Percentiles rank a stretch among this genome's conserved stretches.
These are phyloP conservation scores for Catagonus wagneri DNA, from an alignment of 2,113 vertebrate genomes.

Conservation along the genomic window DNA sequence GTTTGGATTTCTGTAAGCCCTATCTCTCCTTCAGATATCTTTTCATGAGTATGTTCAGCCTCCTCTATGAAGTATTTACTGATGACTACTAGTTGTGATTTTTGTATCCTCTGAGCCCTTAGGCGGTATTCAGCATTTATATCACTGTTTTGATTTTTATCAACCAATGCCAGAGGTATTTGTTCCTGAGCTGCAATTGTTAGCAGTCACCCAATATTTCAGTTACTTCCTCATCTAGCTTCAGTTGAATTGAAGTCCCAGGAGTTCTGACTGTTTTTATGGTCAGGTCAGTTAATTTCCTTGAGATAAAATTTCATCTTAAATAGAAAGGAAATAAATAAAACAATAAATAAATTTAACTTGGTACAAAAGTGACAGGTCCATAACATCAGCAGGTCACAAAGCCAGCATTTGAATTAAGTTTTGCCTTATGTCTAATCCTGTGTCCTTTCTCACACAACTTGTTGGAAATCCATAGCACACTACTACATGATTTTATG, in stretches of 20 bases:
- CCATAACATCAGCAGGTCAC: background rate
- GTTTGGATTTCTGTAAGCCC: background rate
- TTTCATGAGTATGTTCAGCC: background rate
- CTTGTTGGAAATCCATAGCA: background rate
- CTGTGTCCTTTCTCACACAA: background rate
- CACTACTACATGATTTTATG: background rate
- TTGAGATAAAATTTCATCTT: slow-evolving; percentile 53
- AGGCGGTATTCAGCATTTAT: background rate
- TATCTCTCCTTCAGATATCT: background rate
- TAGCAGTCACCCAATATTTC: slow-evolving; percentile 2
- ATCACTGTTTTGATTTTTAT: slow-evolving; percentile 2
- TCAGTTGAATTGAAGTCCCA: background rate
- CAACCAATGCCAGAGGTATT: background rate
- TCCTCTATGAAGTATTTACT: background rate
- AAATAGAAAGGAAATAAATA: slow-evolving; percentile 32
- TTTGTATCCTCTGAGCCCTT: background rate
- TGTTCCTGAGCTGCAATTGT: background rate
- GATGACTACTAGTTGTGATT: background rate
- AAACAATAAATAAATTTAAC: slow-evolving; percentile 61
- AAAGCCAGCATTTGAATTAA: slow-evolving; percentile 44
- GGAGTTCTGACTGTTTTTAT: slow-evolving; percentile 27
- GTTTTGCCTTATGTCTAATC: background rate
- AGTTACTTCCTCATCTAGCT: slow-evolving; percentile 11
- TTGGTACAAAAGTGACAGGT: slow-evolving; percentile 7
- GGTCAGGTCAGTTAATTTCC: slow-evolving; percentile 38